These are phyloP conservation scores for Alethe castanea DNA, from an alignment of 2,113 vertebrate species.

Conservation along the genomic window DNA sequence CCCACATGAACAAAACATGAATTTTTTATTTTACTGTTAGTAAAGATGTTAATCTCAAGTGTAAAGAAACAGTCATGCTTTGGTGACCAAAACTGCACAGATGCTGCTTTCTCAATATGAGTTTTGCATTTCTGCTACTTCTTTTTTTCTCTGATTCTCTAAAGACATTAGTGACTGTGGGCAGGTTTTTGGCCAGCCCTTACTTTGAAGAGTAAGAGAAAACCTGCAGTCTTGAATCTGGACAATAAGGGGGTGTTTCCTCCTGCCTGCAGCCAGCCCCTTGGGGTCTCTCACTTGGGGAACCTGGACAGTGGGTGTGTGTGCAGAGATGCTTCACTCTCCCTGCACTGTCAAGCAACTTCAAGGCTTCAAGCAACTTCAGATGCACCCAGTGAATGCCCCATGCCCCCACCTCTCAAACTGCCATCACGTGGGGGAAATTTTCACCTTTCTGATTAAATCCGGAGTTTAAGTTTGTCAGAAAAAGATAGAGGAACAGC, in stretches of 20 bases:
- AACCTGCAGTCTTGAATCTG: background rate
- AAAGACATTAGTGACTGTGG: background rate
- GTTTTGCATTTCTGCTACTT: background rate
- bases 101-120: background rate
- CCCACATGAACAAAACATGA: background rate
- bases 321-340: background rate
- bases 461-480: background rate
- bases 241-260: background rate
- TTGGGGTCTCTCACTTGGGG: background rate
- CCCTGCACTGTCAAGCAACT: background rate
- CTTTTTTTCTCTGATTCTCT: background rate
- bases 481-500: background rate
- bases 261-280: background rate
- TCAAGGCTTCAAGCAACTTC: background rate
- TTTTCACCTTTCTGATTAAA: background rate
- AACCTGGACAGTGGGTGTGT: fast-evolving
- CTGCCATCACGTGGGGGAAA: background rate
- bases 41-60: background rate
- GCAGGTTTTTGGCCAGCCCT: background rate
- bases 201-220: background rate
- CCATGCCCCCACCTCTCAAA: background rate
- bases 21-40: background rate
- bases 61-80: background rate
- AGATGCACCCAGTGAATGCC: background rate
- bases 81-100: background rate